Conservation (phyloP, 1,140 invertebrate genomes). For the Drosophila pruinosa region DNA sequence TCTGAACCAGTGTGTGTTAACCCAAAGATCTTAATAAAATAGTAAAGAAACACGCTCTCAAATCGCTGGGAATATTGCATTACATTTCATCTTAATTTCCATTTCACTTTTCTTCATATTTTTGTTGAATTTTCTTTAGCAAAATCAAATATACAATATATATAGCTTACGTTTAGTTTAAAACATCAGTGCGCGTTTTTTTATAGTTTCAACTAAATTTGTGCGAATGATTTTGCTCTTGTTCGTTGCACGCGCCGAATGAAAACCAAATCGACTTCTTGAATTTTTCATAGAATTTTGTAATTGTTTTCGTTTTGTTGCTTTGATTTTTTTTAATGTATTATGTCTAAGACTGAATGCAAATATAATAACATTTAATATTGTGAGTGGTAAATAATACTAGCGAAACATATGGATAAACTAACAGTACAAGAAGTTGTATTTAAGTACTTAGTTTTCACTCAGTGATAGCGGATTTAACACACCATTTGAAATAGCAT, state of each 20-base stretch:
- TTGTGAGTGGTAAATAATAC: constrained; percentile 11
- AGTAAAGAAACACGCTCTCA: constrained; percentile 23
- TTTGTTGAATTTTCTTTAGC: constrained; percentile 62
- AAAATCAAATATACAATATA: constrained; percentile 70
- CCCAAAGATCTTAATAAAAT: constrained; percentile 40
- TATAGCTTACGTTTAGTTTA: constrained; percentile 4
- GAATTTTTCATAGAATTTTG: constrained; percentile 32
- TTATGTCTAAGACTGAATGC: constrained; percentile 3
- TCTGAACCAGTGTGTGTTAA: constrained; percentile 16
- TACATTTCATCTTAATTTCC: not conserved
- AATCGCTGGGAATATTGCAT: constrained; percentile 7
- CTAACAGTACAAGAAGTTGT: constrained; percentile 3
- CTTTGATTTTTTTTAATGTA: constrained; percentile 17
- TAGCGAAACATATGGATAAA: constrained; percentile 23
- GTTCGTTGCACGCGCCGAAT: constrained; percentile 73
- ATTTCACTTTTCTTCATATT: not conserved
- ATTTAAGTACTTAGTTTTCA: constrained; percentile 13
- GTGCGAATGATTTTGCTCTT: constrained; percentile 60
- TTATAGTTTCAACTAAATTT: constrained; percentile 19
- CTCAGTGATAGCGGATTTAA: constrained; percentile 61
- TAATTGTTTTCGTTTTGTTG: constrained; percentile 4
- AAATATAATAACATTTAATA: constrained; percentile 7
- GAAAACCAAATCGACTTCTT: constrained; percentile 79
- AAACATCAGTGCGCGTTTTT: constrained; percentile 53
- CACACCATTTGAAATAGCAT: constrained; percentile 67